Percentiles rank a stretch among this genome's conserved stretches.
Conservation (phyloP, 2,888 invertebrate species). For the Philereme transversata region DNA sequence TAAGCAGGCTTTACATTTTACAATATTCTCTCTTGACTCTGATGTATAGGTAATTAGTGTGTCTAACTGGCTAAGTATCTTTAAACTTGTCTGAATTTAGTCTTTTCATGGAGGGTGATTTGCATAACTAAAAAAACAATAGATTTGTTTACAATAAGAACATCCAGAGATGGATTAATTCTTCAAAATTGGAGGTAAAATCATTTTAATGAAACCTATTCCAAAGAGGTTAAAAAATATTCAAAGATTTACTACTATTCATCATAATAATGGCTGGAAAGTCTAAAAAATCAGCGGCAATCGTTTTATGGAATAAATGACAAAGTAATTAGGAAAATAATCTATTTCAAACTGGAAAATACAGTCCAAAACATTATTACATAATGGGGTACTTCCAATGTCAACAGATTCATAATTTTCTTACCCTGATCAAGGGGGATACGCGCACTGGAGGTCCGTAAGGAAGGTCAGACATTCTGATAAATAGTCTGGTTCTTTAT, state of each 20-base stretch:
- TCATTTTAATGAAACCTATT: conserved; percentile 16
- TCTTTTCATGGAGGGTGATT: too few relatives aligned
- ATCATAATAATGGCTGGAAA: conserved; percentile 6
- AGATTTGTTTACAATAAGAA: too few relatives aligned
- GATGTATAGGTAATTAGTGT: too few relatives aligned
- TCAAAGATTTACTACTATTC: not conserved
- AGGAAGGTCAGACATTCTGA: conserved; percentile 73
- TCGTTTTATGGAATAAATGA: not conserved
- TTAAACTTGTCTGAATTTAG: too few relatives aligned
- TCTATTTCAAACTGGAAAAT: conserved; percentile 30
- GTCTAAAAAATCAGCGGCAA: not conserved
- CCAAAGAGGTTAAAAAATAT: conserved; percentile 15
- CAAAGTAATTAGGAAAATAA: not conserved
- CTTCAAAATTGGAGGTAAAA: too few relatives aligned
- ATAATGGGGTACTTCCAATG: conserved; percentile 31
- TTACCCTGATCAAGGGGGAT: conserved; percentile 92
- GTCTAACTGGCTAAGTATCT: too few relatives aligned
- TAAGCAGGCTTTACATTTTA: too few relatives aligned
- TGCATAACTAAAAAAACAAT: too few relatives aligned
- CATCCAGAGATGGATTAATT: too few relatives aligned
- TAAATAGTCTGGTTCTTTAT: conserved; percentile 38
- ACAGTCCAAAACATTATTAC: conserved; percentile 46
- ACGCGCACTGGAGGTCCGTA: conserved; percentile 89
- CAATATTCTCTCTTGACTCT: too few relatives aligned
- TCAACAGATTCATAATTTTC: conserved; percentile 34